Base-by-base conservation (phyloP, 2,113 vertebrate species). In the Dipodomys merriami region DNA sequence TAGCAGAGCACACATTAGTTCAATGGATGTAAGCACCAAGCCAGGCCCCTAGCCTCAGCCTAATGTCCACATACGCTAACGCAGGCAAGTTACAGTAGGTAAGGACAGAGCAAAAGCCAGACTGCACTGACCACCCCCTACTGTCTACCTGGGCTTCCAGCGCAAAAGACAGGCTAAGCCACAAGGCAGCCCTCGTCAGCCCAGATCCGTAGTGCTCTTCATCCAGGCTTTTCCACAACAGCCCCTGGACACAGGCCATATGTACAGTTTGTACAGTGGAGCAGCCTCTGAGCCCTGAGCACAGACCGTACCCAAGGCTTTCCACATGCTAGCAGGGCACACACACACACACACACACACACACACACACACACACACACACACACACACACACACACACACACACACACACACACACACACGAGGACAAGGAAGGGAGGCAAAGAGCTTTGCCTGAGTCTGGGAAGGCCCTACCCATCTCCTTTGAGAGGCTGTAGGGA, bases 1-100 rank as follows among this genome's bases (percentile, higher is more conserved):
- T 22, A 27, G 65, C 3, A 8, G 57, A 20, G 6, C 16, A 20
- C 2, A 10, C 73, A 22, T 29, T 20, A 18, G 10, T 22, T 39
- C 35, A 1, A 4, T 7, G 10, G 1, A 11, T 0, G 6, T n/a
- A 20, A 30, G 39, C 20, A 25, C 5, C 5, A 15, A 22, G 30
- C 57, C 9, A 33, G 29, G 3, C 13, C 64, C 25, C 57, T 20
- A 5, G 11, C 53, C 7, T 68, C 25, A 67, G 11, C 33, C 69
- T 25, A 5, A 72, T n/a, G 9, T 68, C 30, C 8, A 4, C 12
- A 53, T 49, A 29, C 57, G 18, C 18, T 16, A 6, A 57, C 30
- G 12, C 73, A 69, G 7, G 5, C 67, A 62, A 78, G 60, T 71
- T 29, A 60, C n/a, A 10, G 44, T 62, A 69, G 18, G 49, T 16